These are phyloP conservation scores for Chiloscyllium punctatum DNA, from an alignment of 2,797 vertebrate species.

Conservation along the genomic window DNA sequence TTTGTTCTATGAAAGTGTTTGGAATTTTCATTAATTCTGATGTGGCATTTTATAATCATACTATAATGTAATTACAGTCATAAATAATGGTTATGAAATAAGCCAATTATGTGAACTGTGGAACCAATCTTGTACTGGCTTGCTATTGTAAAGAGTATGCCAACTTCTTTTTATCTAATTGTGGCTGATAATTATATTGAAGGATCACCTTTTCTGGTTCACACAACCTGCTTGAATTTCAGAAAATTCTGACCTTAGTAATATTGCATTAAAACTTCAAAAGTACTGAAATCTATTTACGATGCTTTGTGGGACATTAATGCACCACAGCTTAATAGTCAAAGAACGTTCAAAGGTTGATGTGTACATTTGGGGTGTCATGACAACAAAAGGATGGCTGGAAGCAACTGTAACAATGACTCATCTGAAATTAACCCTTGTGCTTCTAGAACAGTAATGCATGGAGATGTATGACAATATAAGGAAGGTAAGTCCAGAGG, in stretches of 20 bases:
- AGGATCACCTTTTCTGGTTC: not conserved
- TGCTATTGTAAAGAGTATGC: not conserved
- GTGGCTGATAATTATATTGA: not conserved
- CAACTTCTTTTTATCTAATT: not conserved
- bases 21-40: not conserved
- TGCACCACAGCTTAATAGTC: not conserved
- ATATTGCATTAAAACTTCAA: constrained; percentile 22
- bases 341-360: not conserved
- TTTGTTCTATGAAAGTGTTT: not conserved
- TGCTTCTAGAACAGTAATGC: not conserved
- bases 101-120: constrained; percentile 21
- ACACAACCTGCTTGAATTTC: constrained; percentile 2
- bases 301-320: not conserved
- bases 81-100: not conserved
- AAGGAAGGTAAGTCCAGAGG: not conserved
- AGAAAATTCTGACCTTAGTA: not conserved
- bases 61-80: constrained; percentile 10
- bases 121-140: not conserved
- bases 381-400: constrained; percentile 18
- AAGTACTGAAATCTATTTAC: not conserved
- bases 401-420: constrained; percentile 20
- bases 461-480: not conserved
- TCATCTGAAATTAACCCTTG: not conserved
- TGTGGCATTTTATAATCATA: not conserved
- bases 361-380: constrained; percentile 6